Conservation (phyloP, 1,140 invertebrate genomes). For the Calephelis nemesis region DNA sequence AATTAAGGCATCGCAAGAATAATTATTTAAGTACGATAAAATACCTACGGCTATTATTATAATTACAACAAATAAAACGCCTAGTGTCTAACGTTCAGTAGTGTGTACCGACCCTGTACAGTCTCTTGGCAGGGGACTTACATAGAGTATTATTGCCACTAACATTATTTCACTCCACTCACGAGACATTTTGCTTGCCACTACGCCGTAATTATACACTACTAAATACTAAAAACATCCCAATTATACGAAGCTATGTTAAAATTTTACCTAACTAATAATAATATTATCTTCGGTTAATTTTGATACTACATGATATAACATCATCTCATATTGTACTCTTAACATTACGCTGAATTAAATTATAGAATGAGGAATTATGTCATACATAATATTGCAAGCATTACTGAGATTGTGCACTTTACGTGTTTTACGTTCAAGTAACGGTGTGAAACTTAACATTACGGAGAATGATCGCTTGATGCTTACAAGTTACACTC, state of each 20-base stretch:
- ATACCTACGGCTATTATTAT: conserved; percentile 80
- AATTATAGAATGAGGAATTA: conserved; percentile 74
- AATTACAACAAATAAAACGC: conserved; percentile 77
- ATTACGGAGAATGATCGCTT: conserved; percentile 51
- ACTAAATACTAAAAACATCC: conserved; percentile 78
- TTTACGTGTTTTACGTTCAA: conserved; percentile 59
- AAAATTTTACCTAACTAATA: conserved; percentile 79
- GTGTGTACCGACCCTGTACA: conserved; percentile 53
- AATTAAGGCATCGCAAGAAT: conserved; percentile 81
- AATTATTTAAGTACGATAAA: conserved; percentile 80
- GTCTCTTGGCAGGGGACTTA: conserved; percentile 66
- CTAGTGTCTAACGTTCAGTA: conserved; percentile 72
- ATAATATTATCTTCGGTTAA: conserved; percentile 80
- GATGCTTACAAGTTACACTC: conserved; percentile 43
- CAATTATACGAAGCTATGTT: conserved; percentile 80
- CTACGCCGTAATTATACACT: conserved; percentile 73
- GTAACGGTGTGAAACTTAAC: conserved; percentile 53
- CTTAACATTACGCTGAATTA: conserved; percentile 79
- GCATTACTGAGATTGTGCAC: conserved; percentile 80
- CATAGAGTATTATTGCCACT: conserved; percentile 78
- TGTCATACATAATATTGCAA: conserved; percentile 78
- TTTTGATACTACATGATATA: conserved; percentile 81
- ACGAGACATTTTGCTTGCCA: conserved; percentile 73
- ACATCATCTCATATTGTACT: conserved; percentile 80
- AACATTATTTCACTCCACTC: conserved; percentile 62